Evolutionary conservation across 2,888 invertebrate species (phyloP), one percentile per base, ranked within the genome.

Genomic region (Dendrolimus houi): DNA sequence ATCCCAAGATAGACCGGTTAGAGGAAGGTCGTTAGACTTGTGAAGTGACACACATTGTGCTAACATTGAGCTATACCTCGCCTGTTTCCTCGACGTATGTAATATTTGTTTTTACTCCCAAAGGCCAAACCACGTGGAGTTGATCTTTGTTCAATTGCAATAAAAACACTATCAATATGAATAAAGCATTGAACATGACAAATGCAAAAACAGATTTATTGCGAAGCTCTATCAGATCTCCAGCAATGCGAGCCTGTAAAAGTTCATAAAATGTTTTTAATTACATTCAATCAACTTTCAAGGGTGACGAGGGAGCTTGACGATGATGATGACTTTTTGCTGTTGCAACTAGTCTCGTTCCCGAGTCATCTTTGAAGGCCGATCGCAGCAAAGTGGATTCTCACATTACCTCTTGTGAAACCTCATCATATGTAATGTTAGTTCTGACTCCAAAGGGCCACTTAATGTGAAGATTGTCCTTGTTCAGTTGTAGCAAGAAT

Each of bases 151-250:
- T 98, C 91, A 99, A 94, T 95, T 99, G 99, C 87, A 99, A 96
- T 91, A 99, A 96, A 92, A 99, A 97, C 83, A 99, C 98, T 92
- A 98, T 97, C 92, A 99, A 95, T 87, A 99, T 97, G 95, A 99
- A 99, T 84, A 99, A 95, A 89, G 98, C 97, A 94, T 99, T 99
- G 94, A 99, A 96, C 98, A 99, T 99, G 93, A 99, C 96, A 95
- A 99, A 98, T 84, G 97, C 97, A 91, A 98, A 98, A 81, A 98
- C 97, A 79, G 97, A 97, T 91, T 98, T 98, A 94, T 99, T 99
- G 82, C 99, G 94, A 82, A 99, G 94, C 84, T 98, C 98, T 84
- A 96, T 94, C 88, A 99, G 93, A 90, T 98, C 98, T 77, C 92
- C 92, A 79, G 97, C 97, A 80, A 97, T 95, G 84, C 97, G 94